Evolutionary conservation across 2,113 vertebrate species (phyloP).

Genomic region (Lamprologus speciosus): DNA sequence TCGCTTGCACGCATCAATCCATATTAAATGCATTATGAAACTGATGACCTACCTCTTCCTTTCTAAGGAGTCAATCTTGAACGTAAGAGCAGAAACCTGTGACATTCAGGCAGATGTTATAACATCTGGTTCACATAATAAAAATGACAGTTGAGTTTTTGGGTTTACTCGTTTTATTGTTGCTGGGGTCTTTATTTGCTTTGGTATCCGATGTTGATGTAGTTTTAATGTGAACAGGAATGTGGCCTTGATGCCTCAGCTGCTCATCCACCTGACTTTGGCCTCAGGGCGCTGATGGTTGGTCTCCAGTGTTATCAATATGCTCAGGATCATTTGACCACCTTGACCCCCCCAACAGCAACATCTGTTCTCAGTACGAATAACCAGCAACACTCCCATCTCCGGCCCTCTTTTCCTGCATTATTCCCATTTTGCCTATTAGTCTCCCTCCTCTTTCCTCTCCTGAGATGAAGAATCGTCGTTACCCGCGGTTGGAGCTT

Average conservation of each 20-base stretch:
- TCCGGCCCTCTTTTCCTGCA: background rate
- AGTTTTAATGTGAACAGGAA: background rate
- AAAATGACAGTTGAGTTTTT: background rate
- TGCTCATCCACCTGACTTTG: background rate
- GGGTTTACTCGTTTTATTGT: background rate
- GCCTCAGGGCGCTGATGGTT: background rate
- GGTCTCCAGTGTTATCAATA: background rate
- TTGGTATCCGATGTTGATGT: background rate
- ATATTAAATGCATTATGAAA: background rate
- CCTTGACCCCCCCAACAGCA: background rate
- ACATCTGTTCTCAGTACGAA: slow-evolving; percentile 17
- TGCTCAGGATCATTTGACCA: background rate
- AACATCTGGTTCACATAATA: slow-evolving; percentile 9
- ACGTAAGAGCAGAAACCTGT: background rate
- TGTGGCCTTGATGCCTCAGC: background rate
- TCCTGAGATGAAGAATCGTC: background rate
- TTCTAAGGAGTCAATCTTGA: background rate
- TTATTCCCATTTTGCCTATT: background rate
- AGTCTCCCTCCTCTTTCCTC: background rate
- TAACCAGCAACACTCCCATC: background rate
- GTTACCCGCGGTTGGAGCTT: background rate
- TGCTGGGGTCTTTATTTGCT: background rate
- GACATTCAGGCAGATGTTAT: background rate
- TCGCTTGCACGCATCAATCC: background rate
- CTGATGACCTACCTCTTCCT: background rate